These are phyloP conservation scores for Desmodus rotundus DNA, from an alignment of 2,113 vertebrate species.

Conservation along the genomic window DNA sequence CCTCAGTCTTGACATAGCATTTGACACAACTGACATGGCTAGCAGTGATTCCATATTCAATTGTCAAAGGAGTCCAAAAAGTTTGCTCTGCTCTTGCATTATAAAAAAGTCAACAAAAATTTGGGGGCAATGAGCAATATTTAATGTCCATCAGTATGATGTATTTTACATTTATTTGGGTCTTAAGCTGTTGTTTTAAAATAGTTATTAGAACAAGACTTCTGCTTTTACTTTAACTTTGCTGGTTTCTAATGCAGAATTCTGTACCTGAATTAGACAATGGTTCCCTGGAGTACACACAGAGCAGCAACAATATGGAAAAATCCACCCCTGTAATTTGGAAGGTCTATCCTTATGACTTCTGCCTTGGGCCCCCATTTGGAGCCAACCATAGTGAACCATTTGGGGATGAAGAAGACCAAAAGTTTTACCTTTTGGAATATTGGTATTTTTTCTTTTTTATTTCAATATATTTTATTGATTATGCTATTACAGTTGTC, in stretches of 20 bases:
- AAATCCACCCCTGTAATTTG: not conserved
- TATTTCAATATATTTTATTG: too few relatives aligned
- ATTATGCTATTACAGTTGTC: too few relatives aligned
- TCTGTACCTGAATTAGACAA: not conserved
- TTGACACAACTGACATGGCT: not conserved
- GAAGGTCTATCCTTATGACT: not conserved
- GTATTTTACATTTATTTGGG: not conserved
- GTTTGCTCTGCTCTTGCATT: not conserved
- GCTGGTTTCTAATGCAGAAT: not conserved
- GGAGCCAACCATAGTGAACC: not conserved
- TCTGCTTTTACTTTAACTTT: not conserved
- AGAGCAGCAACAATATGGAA: not conserved
- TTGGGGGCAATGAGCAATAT: not conserved
- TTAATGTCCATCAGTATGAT: not conserved
- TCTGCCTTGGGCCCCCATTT: not conserved
- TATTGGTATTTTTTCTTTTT: not conserved
- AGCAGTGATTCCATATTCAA: not conserved
- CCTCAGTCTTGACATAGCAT: not conserved
- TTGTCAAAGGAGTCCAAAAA: not conserved
- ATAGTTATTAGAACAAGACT: not conserved
- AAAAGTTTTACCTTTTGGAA: not conserved
- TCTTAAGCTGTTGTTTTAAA: not conserved
- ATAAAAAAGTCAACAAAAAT: not conserved
- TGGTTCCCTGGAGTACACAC: not conserved
- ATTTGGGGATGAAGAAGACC: not conserved